A percentile compares a stretch with the other conserved stretches of the same genome.
These are phyloP conservation scores for Cantharis lateralis DNA, from an alignment of 2,888 invertebrate genomes.

Conservation along the genomic window DNA sequence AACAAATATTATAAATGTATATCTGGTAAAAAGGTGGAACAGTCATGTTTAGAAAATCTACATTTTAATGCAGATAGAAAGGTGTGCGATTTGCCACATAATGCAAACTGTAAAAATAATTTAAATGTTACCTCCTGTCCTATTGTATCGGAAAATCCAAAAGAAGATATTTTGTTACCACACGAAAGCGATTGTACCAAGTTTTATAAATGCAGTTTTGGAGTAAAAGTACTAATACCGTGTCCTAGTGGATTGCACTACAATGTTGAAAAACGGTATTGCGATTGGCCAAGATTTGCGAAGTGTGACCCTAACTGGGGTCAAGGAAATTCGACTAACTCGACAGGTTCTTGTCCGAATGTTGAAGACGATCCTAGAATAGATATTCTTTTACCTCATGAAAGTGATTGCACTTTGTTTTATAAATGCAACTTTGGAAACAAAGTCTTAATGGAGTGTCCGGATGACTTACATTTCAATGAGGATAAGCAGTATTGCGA, in stretches of 20 bases:
- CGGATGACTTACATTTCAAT: constrained; percentile 6
- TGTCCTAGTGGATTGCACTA: constrained; percentile 35
- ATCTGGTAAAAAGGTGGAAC: constrained; percentile 14
- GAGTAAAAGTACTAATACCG: constrained; percentile 17
- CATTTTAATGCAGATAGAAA: constrained; percentile 29
- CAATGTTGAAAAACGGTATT: constrained; percentile 25
- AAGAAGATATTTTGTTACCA: constrained; percentile 10
- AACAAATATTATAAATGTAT: constrained; percentile 32
- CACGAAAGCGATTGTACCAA: constrained; percentile 27
- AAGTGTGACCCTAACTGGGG: constrained; percentile 15
- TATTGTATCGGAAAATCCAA: constrained; percentile 8
- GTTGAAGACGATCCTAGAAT: constrained; percentile 13
- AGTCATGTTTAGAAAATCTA: constrained; percentile 27
- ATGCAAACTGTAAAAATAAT: constrained; percentile 23
- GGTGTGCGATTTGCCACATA: constrained; percentile 32
- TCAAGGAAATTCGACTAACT: neutral
- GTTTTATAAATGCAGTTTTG: constrained; percentile 33
- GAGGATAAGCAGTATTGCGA: neutral
- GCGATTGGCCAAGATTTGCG: constrained; percentile 34
- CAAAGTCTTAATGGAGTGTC: neutral
- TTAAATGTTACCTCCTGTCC: neutral
- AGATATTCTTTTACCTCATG: constrained; percentile 18
- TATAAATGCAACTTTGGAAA: constrained; percentile 18
- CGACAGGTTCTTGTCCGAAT: constrained; percentile 2
- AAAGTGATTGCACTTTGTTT: constrained; percentile 23